Conservation (phyloP, 2,888 invertebrate genomes). For the Synergus japonicus region DNA sequence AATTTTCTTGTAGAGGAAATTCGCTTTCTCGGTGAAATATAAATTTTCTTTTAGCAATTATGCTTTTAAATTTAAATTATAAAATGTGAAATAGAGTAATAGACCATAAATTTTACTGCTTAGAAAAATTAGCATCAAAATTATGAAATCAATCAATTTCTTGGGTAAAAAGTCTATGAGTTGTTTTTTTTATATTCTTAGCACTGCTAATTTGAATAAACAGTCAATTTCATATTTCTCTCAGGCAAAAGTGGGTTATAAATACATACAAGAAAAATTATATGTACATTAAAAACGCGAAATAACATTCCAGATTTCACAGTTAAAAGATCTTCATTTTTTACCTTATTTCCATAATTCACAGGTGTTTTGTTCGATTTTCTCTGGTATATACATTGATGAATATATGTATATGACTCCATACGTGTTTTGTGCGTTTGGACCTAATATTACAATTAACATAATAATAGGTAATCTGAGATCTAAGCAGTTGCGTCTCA, state of each 20-base stretch:
- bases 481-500: constrained; percentile 75
- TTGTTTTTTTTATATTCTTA: not conserved
- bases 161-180: not conserved
- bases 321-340: constrained; percentile 6
- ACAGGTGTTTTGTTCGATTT: not conserved
- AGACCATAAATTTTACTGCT: not conserved
- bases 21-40: not conserved
- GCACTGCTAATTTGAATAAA: not conserved
- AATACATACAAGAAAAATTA: not conserved
- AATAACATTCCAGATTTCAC: constrained; percentile 6
- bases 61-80: not conserved
- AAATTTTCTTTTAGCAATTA: not conserved
- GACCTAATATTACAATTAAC: constrained; percentile 65
- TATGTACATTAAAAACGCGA: not conserved
- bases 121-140: not conserved
- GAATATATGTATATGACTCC: constrained; percentile 58
- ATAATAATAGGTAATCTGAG: constrained; percentile 64
- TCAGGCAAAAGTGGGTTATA: not conserved
- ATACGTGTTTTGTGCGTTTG: constrained; percentile 76
- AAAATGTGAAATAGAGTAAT: not conserved
- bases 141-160: not conserved
- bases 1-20: not conserved
- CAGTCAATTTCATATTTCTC: not conserved
- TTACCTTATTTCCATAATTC: not conserved
- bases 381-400: constrained; percentile 47